Base-by-base conservation (phyloP, 2,797 vertebrate species). In the Cetoscarus ocellatus region DNA sequence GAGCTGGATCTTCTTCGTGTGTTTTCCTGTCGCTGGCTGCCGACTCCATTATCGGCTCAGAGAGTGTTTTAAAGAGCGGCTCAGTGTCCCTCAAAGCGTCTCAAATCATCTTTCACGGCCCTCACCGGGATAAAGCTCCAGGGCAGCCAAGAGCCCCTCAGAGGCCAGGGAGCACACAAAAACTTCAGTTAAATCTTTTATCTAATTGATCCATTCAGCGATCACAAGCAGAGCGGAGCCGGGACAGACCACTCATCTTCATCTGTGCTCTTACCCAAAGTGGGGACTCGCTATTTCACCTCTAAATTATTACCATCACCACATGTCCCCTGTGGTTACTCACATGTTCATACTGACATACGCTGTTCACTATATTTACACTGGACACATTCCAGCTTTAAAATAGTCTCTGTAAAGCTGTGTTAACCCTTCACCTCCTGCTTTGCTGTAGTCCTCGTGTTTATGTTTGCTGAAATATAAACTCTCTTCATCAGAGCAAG, bases 31-130 rank as follows among this genome's bases (percentile, higher is more conserved):
- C 59, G 43, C 53, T 56, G 71, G 67, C 77, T 60, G 68, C 61
- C 64, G 61, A 50, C 65, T 61, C 70, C 44, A 78, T 88, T 82
- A 84, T 86, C 70, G 70, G 70, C 70, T 70, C 52, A 34, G 81
- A 63, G 79, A 77, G 61, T 70, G 75, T 83, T 84, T 82, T 81
- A 88, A 73, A 81, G 73, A 79, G 83, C 64, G 79, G 73, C 71
- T 63, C 71, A 15, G 48, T 35, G 8, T 43, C 74, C 73, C 58
- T 79, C 70, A 84, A 85, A 82, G 77, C 56, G 48, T 61, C 65
- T 57, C 74, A 84, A 91, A 90, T 92, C 82, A 70, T 61, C 77
- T 92, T 90, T 86, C 86, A 91, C 67, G 80, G 78, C 77, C 67
- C 57, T 68, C 42, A 66, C 19, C 38, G 53, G 70, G 52, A 88